Percentiles rank a stretch among this genome's conserved stretches.
Evolutionary conservation across 2,113 vertebrate genomes (phyloP).

Genomic region (Reinhardtius hippoglossoides): DNA sequence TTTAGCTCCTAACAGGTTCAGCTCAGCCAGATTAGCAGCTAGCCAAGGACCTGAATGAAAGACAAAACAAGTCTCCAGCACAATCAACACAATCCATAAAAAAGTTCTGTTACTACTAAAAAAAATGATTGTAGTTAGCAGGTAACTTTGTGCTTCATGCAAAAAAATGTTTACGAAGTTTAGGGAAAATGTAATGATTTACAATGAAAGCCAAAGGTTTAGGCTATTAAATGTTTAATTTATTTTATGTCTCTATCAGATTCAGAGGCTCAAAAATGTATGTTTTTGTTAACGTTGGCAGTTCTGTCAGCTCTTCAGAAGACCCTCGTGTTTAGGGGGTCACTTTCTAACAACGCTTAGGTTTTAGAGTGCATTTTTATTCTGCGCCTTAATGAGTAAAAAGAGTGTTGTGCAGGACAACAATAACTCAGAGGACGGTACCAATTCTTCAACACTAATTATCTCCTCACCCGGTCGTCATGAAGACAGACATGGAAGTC

Average conservation of each 20-base stretch:
- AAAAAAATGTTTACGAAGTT: background rate
- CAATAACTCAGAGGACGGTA: too few species aligned
- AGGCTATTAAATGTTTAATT: too few species aligned
- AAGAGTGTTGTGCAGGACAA: too few species aligned
- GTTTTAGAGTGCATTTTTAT: too few species aligned
- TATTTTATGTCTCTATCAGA: too few species aligned
- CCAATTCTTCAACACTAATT: too few species aligned
- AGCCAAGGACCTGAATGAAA: background rate
- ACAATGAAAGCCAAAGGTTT: background rate
- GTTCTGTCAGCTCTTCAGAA: too few species aligned
- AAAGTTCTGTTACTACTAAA: background rate
- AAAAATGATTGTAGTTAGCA: background rate
- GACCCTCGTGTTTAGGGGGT: too few species aligned
- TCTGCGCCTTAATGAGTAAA: too few species aligned
- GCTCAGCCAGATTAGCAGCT: background rate
- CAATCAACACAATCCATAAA: background rate
- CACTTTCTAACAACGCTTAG: background rate
- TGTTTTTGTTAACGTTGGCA: too few species aligned
- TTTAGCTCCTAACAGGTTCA: background rate
- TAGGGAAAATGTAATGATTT: background rate
- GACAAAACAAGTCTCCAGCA: background rate
- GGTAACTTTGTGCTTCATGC: too few species aligned
- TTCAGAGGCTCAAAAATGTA: too few species aligned
- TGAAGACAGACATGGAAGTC: background rate
- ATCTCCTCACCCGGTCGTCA: background rate